phyloP scores from a whole-genome alignment of 2,113 vertebrate genomes.

The Merops nubicus region DNA sequence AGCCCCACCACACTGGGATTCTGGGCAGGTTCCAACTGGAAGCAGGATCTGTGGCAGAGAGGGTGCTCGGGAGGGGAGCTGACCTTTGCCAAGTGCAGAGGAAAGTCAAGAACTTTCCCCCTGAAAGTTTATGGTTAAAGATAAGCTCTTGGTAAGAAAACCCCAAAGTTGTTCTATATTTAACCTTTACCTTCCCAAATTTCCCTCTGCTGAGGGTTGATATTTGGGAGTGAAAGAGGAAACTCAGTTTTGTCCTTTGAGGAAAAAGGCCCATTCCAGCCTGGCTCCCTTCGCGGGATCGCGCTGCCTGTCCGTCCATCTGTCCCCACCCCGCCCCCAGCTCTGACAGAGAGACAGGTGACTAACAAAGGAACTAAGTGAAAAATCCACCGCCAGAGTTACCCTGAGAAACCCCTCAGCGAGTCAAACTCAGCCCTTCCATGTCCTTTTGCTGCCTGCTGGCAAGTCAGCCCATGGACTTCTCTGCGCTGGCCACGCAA shows the following conservation, averaged over 20 bases:
- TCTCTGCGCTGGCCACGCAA: not conserved
- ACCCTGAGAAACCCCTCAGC: accelerated
- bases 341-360: not conserved
- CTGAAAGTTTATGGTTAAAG: not conserved
- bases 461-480: accelerated
- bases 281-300: not conserved
- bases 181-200: not conserved
- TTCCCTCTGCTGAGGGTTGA: not conserved
- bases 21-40: not conserved
- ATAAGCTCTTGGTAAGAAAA: not conserved
- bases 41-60: not conserved
- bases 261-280: not conserved
- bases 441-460: not conserved
- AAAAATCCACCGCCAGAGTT: not conserved
- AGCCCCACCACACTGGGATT: not conserved
- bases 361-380: not conserved
- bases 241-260: not conserved
- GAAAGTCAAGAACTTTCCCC: not conserved
- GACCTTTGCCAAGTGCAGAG: not conserved
- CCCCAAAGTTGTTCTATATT: not conserved
- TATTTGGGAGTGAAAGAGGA: not conserved
- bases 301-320: not conserved
- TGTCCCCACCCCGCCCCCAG: not conserved
- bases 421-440: not conserved
- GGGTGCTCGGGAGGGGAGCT: not conserved